Evolutionary conservation across 2,113 vertebrate species (phyloP).

Genomic region (Sialia sialis): DNA sequence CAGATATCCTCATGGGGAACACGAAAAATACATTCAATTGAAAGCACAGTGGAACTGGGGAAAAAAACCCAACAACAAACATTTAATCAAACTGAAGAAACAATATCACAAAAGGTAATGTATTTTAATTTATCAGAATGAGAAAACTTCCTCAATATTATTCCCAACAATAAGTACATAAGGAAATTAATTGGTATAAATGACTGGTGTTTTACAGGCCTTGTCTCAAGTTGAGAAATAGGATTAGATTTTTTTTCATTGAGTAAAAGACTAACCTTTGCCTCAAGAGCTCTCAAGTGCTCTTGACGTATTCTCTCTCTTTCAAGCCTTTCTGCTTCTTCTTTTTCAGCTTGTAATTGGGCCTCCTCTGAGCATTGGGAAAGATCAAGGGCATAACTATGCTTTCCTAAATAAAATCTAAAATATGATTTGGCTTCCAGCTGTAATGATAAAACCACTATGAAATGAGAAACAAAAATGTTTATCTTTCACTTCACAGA

Average conservation of each 20-base stretch:
- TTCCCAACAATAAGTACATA: neutral
- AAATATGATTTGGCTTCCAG: neutral
- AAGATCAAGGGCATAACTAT: neutral
- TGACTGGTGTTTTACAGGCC: neutral
- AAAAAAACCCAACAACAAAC: neutral
- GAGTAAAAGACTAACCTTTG: slow-evolving; percentile 73
- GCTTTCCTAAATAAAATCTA: neutral
- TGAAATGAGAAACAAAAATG: neutral
- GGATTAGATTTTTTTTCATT: neutral
- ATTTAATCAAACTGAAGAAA: neutral
- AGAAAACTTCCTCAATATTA: neutral
- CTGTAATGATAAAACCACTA: neutral
- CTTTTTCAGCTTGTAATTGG: slow-evolving; percentile 66
- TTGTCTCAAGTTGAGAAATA: neutral
- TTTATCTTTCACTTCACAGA: neutral
- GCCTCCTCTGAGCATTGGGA: slow-evolving; percentile 76
- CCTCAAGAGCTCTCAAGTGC: slow-evolving; percentile 71
- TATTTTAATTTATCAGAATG: neutral
- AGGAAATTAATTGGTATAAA: neutral
- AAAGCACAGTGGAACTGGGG: neutral
- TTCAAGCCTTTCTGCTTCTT: slow-evolving; percentile 77
- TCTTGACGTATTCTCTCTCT: slow-evolving; percentile 71
- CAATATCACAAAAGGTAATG: neutral
- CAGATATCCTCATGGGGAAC: neutral
- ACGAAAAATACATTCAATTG: neutral